A percentile compares a stretch with the other conserved stretches of the same genome.
Evolutionary conservation across 2,797 vertebrate genomes (phyloP).

Genomic region (Sitta carolinensis): DNA sequence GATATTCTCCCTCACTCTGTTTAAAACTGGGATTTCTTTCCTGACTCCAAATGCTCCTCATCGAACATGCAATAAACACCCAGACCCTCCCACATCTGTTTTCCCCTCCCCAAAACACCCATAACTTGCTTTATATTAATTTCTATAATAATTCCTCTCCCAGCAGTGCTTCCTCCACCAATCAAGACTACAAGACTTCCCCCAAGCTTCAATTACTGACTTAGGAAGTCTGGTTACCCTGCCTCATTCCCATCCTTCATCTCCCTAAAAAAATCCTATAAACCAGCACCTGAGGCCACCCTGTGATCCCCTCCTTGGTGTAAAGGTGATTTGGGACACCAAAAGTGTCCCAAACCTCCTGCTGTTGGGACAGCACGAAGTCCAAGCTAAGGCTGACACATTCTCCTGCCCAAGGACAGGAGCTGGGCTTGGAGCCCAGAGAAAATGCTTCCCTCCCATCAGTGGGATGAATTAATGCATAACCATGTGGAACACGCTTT

Average conservation of each 20-base stretch:
- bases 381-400: background rate
- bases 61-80: background rate
- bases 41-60: background rate
- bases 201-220: background rate
- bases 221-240: background rate
- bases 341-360: background rate
- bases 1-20: background rate
- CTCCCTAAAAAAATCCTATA: background rate
- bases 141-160: background rate
- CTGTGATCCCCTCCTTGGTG: background rate
- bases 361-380: background rate
- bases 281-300: background rate
- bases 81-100: background rate
- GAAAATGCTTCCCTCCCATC: background rate
- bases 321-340: background rate
- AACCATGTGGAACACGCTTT: rapidly evolving
- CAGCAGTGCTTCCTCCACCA: background rate
- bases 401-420: background rate
- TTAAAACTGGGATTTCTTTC: background rate
- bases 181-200: background rate
- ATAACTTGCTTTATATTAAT: background rate
- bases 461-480: background rate
- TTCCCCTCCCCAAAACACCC: background rate
- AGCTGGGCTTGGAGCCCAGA: background rate
- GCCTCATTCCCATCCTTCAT: background rate